A percentile compares a stretch with the other conserved stretches of the same genome.
phyloP scores from a whole-genome alignment of 2,113 vertebrate genomes.

The Menidia beryllina region DNA sequence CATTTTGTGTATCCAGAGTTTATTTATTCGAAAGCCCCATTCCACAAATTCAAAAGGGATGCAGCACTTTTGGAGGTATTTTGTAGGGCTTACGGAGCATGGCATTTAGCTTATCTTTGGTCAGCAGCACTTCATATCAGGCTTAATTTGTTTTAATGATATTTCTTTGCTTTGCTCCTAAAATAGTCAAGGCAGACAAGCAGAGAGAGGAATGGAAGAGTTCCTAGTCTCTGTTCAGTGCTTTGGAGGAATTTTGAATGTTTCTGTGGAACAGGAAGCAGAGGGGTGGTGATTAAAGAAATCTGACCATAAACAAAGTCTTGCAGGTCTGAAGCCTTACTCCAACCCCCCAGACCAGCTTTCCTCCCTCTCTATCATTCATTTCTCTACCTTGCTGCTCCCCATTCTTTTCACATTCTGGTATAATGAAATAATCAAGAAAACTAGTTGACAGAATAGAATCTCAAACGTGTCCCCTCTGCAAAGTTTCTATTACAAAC shows the following conservation, averaged over 20 bases:
- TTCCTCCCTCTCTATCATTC: not conserved
- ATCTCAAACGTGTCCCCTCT: not conserved
- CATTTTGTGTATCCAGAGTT: constrained; percentile 32
- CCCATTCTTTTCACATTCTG: not conserved
- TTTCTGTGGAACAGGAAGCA: constrained; percentile 57
- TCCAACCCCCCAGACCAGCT: constrained; percentile 10
- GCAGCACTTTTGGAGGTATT: constrained; percentile 18
- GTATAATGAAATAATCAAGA: not conserved
- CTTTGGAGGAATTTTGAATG: constrained; percentile 70
- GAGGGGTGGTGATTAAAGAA: constrained; percentile 64
- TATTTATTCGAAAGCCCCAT: constrained; percentile 21
- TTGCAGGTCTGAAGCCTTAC: constrained; percentile 33
- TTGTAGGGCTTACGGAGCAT: constrained; percentile 17
- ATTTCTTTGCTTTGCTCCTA: constrained; percentile 41
- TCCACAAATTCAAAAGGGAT: not conserved
- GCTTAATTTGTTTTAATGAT: constrained; percentile 25
- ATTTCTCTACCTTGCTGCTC: not conserved
- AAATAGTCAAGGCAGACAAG: constrained; percentile 33
- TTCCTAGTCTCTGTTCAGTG: constrained; percentile 60
- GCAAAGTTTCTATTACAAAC: not conserved
- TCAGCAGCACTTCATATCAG: not conserved
- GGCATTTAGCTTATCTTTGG: constrained; percentile 5
- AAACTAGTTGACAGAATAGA: not conserved
- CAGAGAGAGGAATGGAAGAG: constrained; percentile 20
- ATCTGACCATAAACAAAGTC: constrained; percentile 69